Base-by-base conservation (phyloP, 2,797 vertebrate species). In the Choloepus didactylus region DNA sequence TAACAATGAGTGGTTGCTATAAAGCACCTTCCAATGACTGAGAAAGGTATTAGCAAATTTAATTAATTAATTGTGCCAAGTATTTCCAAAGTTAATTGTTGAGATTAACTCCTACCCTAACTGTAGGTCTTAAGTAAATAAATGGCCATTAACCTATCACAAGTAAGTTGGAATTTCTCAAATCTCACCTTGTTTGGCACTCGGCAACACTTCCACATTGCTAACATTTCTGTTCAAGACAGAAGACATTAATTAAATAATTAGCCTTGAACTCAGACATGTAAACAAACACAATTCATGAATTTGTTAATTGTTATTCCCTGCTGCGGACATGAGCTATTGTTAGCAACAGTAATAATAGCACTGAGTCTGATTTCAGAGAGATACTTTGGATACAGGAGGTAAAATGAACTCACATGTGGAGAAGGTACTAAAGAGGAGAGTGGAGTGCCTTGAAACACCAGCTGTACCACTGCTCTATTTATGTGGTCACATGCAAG, bases 181-280 rank as follows among this genome's bases (percentile, higher is more conserved):
- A 85, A 94, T 86, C 91, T 90, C 89, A 95, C 93, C 94, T 96
- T 93, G 69, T 95, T 95, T 96, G 89, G 86, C 56, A 60, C 80
- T 96, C 56, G 0, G 88, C 76, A 94, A 95, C 77, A 84, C 69
- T 96, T 93, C 69, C 95, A 95, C 91, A 95, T 49, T 93, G 60
- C 86, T 95, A 95, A 94, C 90, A 84, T 94, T 96, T 95, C 96
- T 94, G 69, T 94, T 93, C 79, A 82, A 96, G 96, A 89, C 93
- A 94, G 96, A 97, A 97, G 96, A 97, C 96, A 95, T 97, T 97
- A 96, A 97, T 97, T 94, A 97, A 97, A 97, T 97, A 96, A 97
- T 97, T 97, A 97, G 97, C 89, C 95, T 94, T 96, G 96, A 91
- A 91, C 91, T 96, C 94, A 97, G 95, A 96, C 95, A 92, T 86